Percentiles rank a stretch among this genome's conserved stretches.
These are phyloP conservation scores for Aptenodytes patagonicus DNA, from an alignment of 2,113 vertebrate genomes.

Conservation along the genomic window DNA sequence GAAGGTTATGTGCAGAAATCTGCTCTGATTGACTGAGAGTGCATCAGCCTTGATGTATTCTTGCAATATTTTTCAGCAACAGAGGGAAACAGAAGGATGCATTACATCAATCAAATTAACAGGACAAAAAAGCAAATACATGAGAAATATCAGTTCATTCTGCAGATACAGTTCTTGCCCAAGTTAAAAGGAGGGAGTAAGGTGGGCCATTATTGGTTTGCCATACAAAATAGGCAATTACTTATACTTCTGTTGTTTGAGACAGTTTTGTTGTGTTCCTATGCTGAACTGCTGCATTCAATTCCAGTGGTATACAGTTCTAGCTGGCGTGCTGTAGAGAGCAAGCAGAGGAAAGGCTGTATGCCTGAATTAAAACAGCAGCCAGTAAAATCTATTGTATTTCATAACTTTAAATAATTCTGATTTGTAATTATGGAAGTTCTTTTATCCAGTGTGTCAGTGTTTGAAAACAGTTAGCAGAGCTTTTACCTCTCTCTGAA, in stretches of 20 bases:
- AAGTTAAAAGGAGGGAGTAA: not conserved
- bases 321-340: not conserved
- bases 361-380: not conserved
- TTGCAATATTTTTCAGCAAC: not conserved
- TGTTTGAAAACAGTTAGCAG: not conserved
- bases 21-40: conserved; percentile 18
- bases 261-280: not conserved
- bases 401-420: not conserved
- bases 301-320: not conserved
- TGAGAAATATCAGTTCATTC: not conserved
- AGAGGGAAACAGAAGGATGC: not conserved
- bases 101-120: conserved; percentile 19
- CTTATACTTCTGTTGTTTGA: not conserved
- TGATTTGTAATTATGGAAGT: not conserved
- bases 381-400: not conserved
- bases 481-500: not conserved
- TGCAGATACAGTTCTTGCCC: not conserved
- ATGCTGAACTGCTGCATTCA: not conserved
- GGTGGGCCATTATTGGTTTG: not conserved
- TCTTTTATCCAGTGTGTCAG: not conserved
- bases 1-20: not conserved
- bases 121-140: not conserved
- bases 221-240: not conserved
- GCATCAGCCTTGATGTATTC: not conserved
- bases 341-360: not conserved